Conservation (phyloP, 2,113 vertebrate genomes). For the Tyto alba region DNA sequence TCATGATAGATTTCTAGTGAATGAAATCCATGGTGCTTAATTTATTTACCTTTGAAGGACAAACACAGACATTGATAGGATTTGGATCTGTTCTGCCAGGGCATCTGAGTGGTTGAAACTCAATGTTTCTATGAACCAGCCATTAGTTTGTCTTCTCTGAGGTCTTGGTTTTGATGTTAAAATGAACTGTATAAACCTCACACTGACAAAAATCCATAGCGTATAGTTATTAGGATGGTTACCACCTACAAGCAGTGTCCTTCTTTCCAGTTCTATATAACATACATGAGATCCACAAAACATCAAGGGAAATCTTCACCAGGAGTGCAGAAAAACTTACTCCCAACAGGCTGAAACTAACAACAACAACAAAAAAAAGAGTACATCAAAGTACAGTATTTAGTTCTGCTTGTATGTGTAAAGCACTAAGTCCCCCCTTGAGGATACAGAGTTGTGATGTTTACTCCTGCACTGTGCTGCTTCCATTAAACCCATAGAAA, state of each 20-base stretch:
- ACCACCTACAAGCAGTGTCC: not conserved
- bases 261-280: not conserved
- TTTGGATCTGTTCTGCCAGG: not conserved
- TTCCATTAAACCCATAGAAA: conserved; percentile 50
- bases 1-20: not conserved
- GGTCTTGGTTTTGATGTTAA: not conserved
- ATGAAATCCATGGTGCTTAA: not conserved
- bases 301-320: not conserved
- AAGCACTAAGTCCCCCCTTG: conserved; percentile 59
- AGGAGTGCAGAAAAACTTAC: not conserved
- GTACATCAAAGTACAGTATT: conserved; percentile 63
- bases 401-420: conserved; percentile 66
- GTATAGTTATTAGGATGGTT: not conserved
- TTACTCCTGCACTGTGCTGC: conserved; percentile 44
- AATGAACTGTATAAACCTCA: not conserved
- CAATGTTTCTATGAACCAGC: not conserved
- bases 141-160: not conserved
- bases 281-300: not conserved
- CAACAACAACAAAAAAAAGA: not conserved
- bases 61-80: not conserved
- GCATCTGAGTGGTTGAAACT: conserved; percentile 1
- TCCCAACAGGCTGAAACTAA: conserved; percentile 20
- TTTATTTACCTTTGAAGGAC: conserved; percentile 1
- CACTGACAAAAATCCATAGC: not conserved
- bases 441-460: conserved; percentile 53